phyloP scores from a whole-genome alignment of 1,140 invertebrate species.

The Heliconius eleuchia region DNA sequence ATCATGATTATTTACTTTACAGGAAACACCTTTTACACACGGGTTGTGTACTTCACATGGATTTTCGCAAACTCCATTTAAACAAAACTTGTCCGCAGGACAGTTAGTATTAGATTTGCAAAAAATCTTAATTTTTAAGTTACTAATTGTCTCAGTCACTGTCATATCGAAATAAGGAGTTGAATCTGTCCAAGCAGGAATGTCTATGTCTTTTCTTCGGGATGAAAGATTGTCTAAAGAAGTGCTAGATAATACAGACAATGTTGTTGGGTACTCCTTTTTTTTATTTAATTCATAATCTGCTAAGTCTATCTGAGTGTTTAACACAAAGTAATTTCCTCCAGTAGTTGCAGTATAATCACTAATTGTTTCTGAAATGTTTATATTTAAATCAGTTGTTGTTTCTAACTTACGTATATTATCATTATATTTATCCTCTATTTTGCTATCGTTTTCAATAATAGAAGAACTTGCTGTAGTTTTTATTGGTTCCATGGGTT shows the following conservation, averaged over 20 bases:
- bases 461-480: background rate
- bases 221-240: slow-evolving; percentile 68
- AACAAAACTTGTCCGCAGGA: slow-evolving; percentile 84
- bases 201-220: slow-evolving; percentile 70
- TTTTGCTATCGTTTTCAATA: background rate
- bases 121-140: slow-evolving; percentile 64
- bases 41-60: slow-evolving; percentile 85
- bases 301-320: background rate
- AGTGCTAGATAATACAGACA: slow-evolving; percentile 51
- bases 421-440: background rate
- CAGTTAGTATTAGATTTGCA: slow-evolving; percentile 87
- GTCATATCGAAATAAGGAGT: slow-evolving; percentile 60
- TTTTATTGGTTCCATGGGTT: background rate
- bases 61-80: slow-evolving; percentile 87
- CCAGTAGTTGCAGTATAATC: background rate
- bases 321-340: background rate
- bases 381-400: background rate
- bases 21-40: slow-evolving; percentile 86
- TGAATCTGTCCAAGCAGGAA: slow-evolving; percentile 73
- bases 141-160: slow-evolving; percentile 57
- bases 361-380: background rate
- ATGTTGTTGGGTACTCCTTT: slow-evolving; percentile 46
- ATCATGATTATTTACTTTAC: slow-evolving; percentile 86
- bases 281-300: slow-evolving; percentile 12
- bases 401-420: background rate